Evolutionary conservation across 2,113 vertebrate genomes (phyloP).

Genomic region (Ceuthmochares aereus): DNA sequence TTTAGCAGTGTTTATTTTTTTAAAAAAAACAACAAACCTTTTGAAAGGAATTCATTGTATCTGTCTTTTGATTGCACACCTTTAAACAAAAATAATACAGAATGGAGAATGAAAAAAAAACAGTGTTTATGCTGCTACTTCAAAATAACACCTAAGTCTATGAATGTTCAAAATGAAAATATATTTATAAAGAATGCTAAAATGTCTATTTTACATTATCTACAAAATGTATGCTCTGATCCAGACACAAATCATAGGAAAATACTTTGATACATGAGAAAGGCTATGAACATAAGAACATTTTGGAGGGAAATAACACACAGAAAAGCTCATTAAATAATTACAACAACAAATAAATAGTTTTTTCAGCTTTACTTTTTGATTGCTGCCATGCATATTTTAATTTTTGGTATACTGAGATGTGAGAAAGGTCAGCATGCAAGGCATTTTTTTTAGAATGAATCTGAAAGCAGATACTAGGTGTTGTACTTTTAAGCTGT

Average conservation of each 20-base stretch:
- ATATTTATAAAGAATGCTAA: slow-evolving; percentile 71
- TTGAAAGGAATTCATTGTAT: slow-evolving; percentile 46
- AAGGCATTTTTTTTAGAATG: slow-evolving; percentile 64
- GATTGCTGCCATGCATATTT: slow-evolving; percentile 76
- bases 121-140: slow-evolving; percentile 22
- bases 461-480: slow-evolving; percentile 63
- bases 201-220: slow-evolving; percentile 90
- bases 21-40: slow-evolving; percentile 13
- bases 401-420: slow-evolving; percentile 74
- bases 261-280: slow-evolving; percentile 77
- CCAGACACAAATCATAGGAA: slow-evolving; percentile 78
- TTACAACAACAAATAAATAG: slow-evolving; percentile 87
- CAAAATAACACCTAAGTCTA: slow-evolving; percentile 58
- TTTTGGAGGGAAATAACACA: slow-evolving; percentile 72
- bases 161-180: slow-evolving; percentile 59
- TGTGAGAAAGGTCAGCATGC: slow-evolving; percentile 70
- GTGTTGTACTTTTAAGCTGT: slow-evolving; percentile 32
- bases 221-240: slow-evolving; percentile 81
- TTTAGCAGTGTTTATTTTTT: slow-evolving; percentile 74
- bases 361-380: slow-evolving; percentile 77
- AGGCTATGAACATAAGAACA: slow-evolving; percentile 75
- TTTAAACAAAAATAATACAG: slow-evolving; percentile 66
- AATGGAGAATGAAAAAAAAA: slow-evolving; percentile 60
- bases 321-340: slow-evolving; percentile 82
- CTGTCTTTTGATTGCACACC: slow-evolving; percentile 70